A percentile compares a stretch with the other conserved stretches of the same genome.
phyloP scores from a whole-genome alignment of 2,113 vertebrate species.

The Cavia aperea region DNA sequence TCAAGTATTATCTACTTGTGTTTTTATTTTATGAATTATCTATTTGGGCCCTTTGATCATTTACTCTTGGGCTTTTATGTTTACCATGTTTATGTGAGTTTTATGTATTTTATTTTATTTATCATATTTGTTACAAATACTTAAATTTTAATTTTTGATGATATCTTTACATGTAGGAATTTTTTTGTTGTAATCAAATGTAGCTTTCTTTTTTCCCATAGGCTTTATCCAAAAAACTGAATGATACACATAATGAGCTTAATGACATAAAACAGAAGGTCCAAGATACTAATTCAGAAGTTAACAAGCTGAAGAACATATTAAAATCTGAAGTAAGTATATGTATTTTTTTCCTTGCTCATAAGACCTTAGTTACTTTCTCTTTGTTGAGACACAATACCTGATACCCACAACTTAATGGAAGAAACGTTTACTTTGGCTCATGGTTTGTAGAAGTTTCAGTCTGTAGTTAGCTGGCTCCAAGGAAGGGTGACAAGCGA shows the following conservation, averaged over 20 bases:
- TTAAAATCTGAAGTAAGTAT: constrained; percentile 78
- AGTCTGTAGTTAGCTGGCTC: not conserved
- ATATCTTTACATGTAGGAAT: not conserved
- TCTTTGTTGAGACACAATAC: not conserved
- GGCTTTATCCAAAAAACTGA: constrained; percentile 70
- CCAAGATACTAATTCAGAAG: constrained; percentile 69
- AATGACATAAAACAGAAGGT: constrained; percentile 74
- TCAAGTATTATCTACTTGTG: not conserved
- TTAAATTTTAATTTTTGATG: not conserved
- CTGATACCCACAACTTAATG: not conserved
- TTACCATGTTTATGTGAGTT: constrained; percentile 16
- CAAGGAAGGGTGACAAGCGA: not conserved
- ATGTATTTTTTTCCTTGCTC: constrained; percentile 6
- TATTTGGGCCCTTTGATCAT: constrained; percentile 10
- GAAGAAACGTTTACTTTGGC: not conserved
- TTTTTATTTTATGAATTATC: not conserved
- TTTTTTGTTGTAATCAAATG: constrained; percentile 27
- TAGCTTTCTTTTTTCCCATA: constrained; percentile 65
- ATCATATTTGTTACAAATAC: constrained; percentile 24
- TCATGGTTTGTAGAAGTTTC: not conserved
- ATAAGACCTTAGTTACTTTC: not conserved
- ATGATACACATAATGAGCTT: constrained; percentile 72
- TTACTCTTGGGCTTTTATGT: not conserved
- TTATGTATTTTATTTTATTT: constrained; percentile 39
- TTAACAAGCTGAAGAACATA: constrained; percentile 72